Conservation (phyloP, 2,888 invertebrate genomes). For the Syrista parreyssii region DNA sequence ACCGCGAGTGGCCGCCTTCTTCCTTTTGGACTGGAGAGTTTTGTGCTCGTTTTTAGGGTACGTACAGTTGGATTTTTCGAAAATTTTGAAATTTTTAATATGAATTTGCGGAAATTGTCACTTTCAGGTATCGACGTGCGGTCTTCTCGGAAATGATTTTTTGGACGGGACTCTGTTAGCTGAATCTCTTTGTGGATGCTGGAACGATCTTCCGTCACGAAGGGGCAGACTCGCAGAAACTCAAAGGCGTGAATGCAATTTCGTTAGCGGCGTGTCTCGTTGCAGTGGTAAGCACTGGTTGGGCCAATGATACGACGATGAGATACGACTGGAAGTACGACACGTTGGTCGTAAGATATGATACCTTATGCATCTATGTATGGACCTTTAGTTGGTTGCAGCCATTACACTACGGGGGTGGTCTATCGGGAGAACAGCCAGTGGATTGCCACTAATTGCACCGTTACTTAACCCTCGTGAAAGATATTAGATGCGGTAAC, state of each 20-base stretch:
- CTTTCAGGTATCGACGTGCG: neutral
- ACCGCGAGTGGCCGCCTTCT: slow-evolving; percentile 30
- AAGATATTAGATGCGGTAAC: neutral
- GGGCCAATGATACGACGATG: slow-evolving; percentile 42
- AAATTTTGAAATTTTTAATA: neutral
- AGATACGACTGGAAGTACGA: slow-evolving; percentile 48
- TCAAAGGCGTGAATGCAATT: slow-evolving; percentile 11
- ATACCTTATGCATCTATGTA: slow-evolving; percentile 47
- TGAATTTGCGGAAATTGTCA: neutral
- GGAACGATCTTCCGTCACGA: neutral
- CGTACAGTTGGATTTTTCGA: neutral
- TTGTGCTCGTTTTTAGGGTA: slow-evolving; percentile 27
- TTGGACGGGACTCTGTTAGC: neutral
- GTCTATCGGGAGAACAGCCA: slow-evolving; percentile 28
- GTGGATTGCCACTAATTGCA: neutral
- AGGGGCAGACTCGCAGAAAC: neutral
- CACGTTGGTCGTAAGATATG: slow-evolving; percentile 47
- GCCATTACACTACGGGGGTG: slow-evolving; percentile 45
- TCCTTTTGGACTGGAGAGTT: slow-evolving; percentile 21
- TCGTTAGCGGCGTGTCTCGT: slow-evolving; percentile 15
- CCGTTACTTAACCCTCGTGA: neutral
- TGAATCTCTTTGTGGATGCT: neutral
- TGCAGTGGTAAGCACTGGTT: neutral
- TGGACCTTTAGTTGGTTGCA: slow-evolving; percentile 9
- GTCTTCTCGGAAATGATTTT: neutral